These are phyloP conservation scores for Cerastis rubricosa DNA, from an alignment of 2,888 invertebrate genomes.

Conservation along the genomic window DNA sequence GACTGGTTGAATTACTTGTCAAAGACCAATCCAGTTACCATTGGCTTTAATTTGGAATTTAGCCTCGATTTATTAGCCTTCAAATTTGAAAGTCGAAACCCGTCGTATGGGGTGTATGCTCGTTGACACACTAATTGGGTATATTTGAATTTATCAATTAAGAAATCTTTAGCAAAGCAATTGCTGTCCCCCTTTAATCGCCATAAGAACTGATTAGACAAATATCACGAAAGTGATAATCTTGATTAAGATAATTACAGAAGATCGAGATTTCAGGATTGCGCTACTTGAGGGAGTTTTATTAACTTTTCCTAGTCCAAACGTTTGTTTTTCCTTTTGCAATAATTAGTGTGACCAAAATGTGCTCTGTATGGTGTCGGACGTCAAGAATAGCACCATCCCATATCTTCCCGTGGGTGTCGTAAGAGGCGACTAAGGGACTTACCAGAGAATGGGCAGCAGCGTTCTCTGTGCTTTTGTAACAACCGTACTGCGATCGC, in stretches of 20 bases:
- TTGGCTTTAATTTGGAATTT: constrained; percentile 2
- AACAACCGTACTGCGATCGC: no score
- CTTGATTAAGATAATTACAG: constrained; percentile 1
- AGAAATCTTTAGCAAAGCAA: constrained; percentile 5
- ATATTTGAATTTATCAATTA: constrained; percentile 2
- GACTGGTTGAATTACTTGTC: neutral
- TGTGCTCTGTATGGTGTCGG: no score
- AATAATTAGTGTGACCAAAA: no score
- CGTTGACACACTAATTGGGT: constrained; percentile 1
- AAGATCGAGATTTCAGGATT: neutral
- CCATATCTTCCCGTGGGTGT: no score
- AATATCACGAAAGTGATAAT: neutral
- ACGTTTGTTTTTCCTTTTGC: constrained; percentile 8
- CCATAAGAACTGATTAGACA: neutral
- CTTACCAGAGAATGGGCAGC: no score
- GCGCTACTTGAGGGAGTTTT: neutral
- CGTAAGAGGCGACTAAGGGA: no score
- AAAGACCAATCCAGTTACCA: constrained; percentile 3
- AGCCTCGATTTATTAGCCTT: constrained; percentile 12
- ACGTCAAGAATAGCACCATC: no score
- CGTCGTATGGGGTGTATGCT: neutral
- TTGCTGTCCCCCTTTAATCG: neutral
- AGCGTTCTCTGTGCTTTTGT: no score
- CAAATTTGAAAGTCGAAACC: constrained; percentile 20
- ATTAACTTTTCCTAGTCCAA: neutral